Base-by-base conservation (phyloP, 2,113 vertebrate genomes). In the Zeus faber region DNA sequence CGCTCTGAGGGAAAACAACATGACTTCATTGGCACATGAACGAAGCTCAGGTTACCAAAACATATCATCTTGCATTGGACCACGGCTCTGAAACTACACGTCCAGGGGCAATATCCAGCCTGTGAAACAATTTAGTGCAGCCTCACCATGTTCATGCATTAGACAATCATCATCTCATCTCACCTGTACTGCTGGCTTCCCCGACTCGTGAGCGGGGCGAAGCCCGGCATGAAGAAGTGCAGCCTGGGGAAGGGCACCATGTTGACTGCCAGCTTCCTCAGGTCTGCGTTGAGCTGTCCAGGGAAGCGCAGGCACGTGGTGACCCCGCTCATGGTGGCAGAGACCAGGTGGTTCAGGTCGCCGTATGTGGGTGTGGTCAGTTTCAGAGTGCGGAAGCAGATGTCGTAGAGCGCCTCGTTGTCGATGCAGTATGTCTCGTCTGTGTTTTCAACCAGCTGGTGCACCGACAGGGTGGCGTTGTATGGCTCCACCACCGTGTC, bases 331-430 rank as follows among this genome's bases (percentile, higher is more conserved):
- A 99, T 98, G 63, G 96, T 98, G 56, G 93, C 92, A 0, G 96
- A 99, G 3, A 99, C 96, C 72, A 99, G 76, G 76, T 98, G 96
- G 78, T 99, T 98, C 35, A 98, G 87, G 78, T 98, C 96, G 0
- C 96, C 95, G 0, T 98, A 99, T 0, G 96, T 99, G 0, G 96
- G 97, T 0, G 95, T 99, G 69, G 94, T 93, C 5, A 98, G 92
- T 75, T 94, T 94, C 39, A 94, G 80, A 0, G 91, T 94, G 53
- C 92, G 92, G 87, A 95, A 94, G 80, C 93, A 95, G 72, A 95
- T 95, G 72, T 95, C 92, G 0, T 95, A 95, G 10, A 95, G 68
- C 0, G 93, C 93, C 66, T 95, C 93, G 0, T 95, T 95, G 80
- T 94, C 93, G 2, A 95, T 95, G 77, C 93, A 95, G 75, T 92